Conservation (phyloP, 1,140 invertebrate species). For the Anoplophora glabripennis region DNA sequence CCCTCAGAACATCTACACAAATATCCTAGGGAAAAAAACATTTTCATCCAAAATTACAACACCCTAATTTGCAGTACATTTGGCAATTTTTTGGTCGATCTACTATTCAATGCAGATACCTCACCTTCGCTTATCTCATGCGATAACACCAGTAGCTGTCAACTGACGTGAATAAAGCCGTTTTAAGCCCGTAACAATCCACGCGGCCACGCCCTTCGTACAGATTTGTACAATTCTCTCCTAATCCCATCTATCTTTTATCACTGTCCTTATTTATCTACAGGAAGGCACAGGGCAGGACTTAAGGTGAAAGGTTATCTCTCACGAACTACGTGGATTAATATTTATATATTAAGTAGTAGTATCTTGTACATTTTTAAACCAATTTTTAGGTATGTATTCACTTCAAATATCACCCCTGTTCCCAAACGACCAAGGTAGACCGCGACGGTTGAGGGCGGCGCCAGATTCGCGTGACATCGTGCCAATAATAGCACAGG, state of each 20-base stretch:
- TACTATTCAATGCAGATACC: conserved; percentile 12
- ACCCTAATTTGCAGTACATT: conserved; percentile 19
- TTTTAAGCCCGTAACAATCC: conserved; percentile 32
- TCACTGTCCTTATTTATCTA: conserved; percentile 21
- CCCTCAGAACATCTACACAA: too few species aligned
- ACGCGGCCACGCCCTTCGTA: conserved; percentile 31
- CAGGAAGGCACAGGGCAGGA: conserved; percentile 12
- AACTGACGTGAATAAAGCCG: conserved; percentile 35
- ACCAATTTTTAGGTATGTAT: too few species aligned
- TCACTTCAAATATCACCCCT: too few species aligned
- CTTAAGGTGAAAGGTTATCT: background rate
- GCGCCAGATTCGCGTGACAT: too few species aligned
- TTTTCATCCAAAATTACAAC: too few species aligned
- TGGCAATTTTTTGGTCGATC: conserved; percentile 26
- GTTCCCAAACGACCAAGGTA: too few species aligned
- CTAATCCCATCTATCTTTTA: conserved; percentile 28
- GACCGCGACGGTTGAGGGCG: too few species aligned
- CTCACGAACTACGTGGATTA: too few species aligned
- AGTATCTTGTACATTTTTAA: too few species aligned
- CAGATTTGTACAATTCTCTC: conserved; percentile 37
- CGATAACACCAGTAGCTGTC: conserved; percentile 31
- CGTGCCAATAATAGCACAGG: too few species aligned
- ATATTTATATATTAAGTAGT: too few species aligned
- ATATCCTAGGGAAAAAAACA: too few species aligned
- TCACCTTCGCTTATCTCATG: conserved; percentile 1